A percentile compares a stretch with the other conserved stretches of the same genome.
Evolutionary conservation across 2,113 vertebrate species (phyloP).

Genomic region (Tiliqua scincoides): DNA sequence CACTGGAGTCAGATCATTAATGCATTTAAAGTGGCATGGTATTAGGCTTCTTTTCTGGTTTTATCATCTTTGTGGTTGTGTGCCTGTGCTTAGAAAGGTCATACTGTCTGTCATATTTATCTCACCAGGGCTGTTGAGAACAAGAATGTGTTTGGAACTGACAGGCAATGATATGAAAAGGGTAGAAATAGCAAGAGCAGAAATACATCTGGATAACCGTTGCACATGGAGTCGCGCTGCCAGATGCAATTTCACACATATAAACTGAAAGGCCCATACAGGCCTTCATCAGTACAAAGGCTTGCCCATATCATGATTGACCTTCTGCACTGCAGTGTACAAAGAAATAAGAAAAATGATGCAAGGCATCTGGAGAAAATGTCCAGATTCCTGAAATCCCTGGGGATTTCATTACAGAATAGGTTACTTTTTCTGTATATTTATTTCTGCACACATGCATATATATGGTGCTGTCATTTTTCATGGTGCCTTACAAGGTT

Average conservation of each 20-base stretch:
- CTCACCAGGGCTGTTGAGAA: slow-evolving; percentile 49
- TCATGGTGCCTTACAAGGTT: not conserved
- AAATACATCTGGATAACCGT: slow-evolving; percentile 39
- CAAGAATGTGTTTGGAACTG: slow-evolving; percentile 54
- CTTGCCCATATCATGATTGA: not conserved
- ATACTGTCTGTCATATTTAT: slow-evolving; percentile 56
- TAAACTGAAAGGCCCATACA: slow-evolving; percentile 27
- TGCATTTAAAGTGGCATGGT: slow-evolving; percentile 33
- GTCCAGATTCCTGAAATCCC: too few relatives aligned
- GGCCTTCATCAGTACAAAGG: not conserved
- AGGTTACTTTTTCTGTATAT: not conserved
- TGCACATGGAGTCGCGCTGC: slow-evolving; percentile 25
- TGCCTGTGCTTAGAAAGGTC: slow-evolving; percentile 58
- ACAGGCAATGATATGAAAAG: slow-evolving; percentile 60
- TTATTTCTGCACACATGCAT: not conserved
- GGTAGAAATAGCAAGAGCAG: slow-evolving; percentile 48
- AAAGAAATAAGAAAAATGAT: not conserved
- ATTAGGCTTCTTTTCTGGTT: slow-evolving; percentile 40
- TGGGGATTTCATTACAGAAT: not conserved
- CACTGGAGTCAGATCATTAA: slow-evolving; percentile 32
- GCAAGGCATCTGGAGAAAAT: not conserved
- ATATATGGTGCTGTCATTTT: not conserved
- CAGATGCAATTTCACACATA: slow-evolving; percentile 23
- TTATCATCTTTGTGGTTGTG: slow-evolving; percentile 44
- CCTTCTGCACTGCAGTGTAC: not conserved